Conservation (phyloP, 2,797 vertebrate species). For the Esox masquinongy region DNA sequence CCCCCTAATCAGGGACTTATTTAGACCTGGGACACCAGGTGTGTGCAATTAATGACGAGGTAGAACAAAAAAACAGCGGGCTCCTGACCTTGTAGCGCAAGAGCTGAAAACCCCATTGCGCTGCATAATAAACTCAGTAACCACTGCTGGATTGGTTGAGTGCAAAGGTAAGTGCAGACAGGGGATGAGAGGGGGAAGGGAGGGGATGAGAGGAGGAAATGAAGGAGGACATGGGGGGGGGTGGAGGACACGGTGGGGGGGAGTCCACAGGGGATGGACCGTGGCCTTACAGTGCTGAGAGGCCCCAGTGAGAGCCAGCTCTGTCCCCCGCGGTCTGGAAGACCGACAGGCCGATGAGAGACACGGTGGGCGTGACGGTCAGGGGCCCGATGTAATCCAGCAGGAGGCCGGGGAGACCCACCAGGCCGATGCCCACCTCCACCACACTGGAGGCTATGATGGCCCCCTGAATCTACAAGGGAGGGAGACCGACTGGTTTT, state of each 20-base stretch:
- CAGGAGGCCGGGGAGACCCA: conserved; percentile 88
- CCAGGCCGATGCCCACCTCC: conserved; percentile 85
- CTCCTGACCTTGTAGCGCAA: too few relatives aligned
- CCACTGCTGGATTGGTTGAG: background rate
- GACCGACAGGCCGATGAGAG: conserved; percentile 92
- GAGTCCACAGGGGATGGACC: background rate
- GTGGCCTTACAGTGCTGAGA: conserved; percentile 82
- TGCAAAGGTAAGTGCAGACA: background rate
- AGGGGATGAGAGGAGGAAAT: too few relatives aligned
- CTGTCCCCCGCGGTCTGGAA: conserved; percentile 89
- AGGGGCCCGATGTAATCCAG: conserved; percentile 91
- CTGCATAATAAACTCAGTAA: background rate
- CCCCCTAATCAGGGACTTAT: too few relatives aligned
- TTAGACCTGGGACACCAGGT: too few relatives aligned
- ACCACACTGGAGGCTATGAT: conserved; percentile 89
- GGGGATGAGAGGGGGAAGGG: background rate
- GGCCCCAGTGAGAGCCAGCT: conserved; percentile 94
- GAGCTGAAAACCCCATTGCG: too few relatives aligned
- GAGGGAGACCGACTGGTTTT: conserved; percentile 4
- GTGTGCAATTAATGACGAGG: too few relatives aligned
- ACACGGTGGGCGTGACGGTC: conserved; percentile 92
- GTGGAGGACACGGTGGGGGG: background rate
- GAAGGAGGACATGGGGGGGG: too few relatives aligned
- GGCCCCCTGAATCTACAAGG: conserved; percentile 88
- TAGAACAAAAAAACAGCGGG: too few relatives aligned